A percentile compares a stretch with the other conserved stretches of the same genome.
Conservation (phyloP, 2,797 vertebrate species). For the Coregonus suidteri region DNA sequence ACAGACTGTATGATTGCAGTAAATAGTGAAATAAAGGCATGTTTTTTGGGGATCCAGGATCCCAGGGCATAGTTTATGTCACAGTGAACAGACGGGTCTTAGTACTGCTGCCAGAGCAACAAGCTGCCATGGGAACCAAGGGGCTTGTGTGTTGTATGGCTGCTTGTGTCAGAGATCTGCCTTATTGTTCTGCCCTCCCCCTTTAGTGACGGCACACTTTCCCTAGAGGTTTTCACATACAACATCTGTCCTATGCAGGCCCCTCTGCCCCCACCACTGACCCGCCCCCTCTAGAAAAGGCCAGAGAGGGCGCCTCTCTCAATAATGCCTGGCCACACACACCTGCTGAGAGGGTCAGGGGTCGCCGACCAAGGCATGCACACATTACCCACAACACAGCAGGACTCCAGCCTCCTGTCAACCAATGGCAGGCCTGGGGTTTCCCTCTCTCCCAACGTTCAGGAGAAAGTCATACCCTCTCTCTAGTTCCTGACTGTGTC, state of each 20-base stretch:
- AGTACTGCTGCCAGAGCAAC: conserved; percentile 52
- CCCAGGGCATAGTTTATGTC: conserved; percentile 44
- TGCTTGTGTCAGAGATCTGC: conserved; percentile 53
- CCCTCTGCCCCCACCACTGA: conserved; percentile 17
- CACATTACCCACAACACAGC: conserved; percentile 35
- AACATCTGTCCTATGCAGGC: conserved; percentile 71
- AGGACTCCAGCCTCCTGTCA: conserved; percentile 31
- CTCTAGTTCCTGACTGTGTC: not conserved
- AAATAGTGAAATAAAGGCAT: conserved; percentile 35
- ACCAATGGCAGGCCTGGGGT: conserved; percentile 20
- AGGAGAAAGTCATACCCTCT: conserved; percentile 23
- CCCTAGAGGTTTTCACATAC: conserved; percentile 65
- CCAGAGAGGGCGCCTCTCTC: conserved; percentile 51
- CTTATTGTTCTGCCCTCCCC: conserved; percentile 57
- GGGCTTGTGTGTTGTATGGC: conserved; percentile 47
- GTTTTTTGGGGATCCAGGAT: conserved; percentile 18
- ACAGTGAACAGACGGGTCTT: conserved; percentile 54
- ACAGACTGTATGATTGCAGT: not conserved
- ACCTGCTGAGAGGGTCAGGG: conserved; percentile 76
- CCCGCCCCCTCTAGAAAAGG: conserved; percentile 44
- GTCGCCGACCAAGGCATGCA: conserved; percentile 50
- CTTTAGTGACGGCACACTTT: conserved; percentile 68
- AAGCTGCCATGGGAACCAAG: conserved; percentile 63
- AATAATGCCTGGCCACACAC: conserved; percentile 59
- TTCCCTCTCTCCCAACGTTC: conserved; percentile 36